Conservation (phyloP, 2,888 invertebrate genomes). For the Erpobdella octoculata region DNA sequence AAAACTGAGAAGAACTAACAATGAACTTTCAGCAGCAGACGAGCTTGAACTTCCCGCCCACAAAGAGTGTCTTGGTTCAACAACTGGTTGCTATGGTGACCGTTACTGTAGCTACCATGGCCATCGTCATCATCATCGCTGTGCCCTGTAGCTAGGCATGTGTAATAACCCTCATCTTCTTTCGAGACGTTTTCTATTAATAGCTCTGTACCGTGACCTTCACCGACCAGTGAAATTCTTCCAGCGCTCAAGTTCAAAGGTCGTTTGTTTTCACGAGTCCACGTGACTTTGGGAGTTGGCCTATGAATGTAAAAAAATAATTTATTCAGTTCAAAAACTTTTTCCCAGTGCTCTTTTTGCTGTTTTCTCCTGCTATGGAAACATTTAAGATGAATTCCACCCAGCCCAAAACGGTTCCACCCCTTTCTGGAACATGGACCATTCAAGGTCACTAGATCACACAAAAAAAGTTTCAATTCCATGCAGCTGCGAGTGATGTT, state of each 20-base stretch:
- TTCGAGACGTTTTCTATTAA: not conserved
- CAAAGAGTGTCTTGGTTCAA: no score
- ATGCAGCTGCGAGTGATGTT: no score
- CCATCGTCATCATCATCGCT: not conserved
- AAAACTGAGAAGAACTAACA: no score
- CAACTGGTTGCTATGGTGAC: no score
- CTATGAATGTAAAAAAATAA: not conserved
- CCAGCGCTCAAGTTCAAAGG: conserved; percentile 3
- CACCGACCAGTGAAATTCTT: not conserved
- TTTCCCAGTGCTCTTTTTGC: no score
- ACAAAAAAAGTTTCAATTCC: no score
- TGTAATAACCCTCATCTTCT: not conserved
- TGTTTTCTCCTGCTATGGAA: no score
- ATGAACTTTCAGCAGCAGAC: not conserved
- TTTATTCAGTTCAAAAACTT: no score
- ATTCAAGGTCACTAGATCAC: no score
- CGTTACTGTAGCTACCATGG: not conserved
- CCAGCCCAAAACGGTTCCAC: no score
- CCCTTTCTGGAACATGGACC: no score
- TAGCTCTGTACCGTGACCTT: not conserved
- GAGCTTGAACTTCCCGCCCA: not conserved
- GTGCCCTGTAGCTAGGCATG: not conserved
- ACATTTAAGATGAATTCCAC: no score
- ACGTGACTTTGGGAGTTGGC: conserved; percentile 9
- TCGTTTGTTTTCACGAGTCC: not conserved